These are phyloP conservation scores for Choristoneura rosaceana DNA, from an alignment of 2,888 invertebrate species.

Conservation along the genomic window DNA sequence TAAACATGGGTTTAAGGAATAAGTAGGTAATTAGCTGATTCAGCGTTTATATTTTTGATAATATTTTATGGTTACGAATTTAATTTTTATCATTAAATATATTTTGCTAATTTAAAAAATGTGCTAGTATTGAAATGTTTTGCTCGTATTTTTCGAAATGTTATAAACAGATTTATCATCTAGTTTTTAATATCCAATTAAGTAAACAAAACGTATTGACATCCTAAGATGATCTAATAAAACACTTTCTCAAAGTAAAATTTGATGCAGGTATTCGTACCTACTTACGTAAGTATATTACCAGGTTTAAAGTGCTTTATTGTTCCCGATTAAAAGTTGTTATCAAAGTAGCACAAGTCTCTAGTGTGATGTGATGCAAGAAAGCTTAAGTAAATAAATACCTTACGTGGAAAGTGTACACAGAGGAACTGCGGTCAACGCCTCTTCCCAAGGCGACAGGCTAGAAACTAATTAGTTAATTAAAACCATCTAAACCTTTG, in stretches of 20 bases:
- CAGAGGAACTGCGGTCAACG: slow-evolving; percentile 59
- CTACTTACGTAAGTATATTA: neutral
- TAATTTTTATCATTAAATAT: no score
- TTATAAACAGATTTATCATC: no score
- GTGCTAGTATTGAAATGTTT: no score
- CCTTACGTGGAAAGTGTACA: slow-evolving; percentile 45
- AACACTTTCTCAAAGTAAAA: neutral
- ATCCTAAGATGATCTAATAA: neutral
- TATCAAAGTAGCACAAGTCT: slow-evolving; percentile 39
- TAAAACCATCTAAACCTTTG: slow-evolving; percentile 26
- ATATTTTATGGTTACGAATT: no score
- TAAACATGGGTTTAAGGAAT: neutral
- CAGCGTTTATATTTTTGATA: no score
- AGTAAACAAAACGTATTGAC: no score
- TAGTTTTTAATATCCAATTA: no score
- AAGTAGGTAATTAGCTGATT: no score
- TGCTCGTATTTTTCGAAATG: no score
- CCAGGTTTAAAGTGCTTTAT: neutral
- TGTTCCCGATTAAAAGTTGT: slow-evolving; percentile 9
- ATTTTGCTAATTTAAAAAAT: no score
- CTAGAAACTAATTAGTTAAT: slow-evolving; percentile 23
- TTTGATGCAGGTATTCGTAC: no score
- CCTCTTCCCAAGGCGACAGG: slow-evolving; percentile 47
- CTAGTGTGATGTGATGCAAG: slow-evolving; percentile 44
- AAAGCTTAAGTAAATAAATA: slow-evolving; percentile 49